phyloP scores from a whole-genome alignment of 2,113 vertebrate species.

The Callocephalon fimbriatum region DNA sequence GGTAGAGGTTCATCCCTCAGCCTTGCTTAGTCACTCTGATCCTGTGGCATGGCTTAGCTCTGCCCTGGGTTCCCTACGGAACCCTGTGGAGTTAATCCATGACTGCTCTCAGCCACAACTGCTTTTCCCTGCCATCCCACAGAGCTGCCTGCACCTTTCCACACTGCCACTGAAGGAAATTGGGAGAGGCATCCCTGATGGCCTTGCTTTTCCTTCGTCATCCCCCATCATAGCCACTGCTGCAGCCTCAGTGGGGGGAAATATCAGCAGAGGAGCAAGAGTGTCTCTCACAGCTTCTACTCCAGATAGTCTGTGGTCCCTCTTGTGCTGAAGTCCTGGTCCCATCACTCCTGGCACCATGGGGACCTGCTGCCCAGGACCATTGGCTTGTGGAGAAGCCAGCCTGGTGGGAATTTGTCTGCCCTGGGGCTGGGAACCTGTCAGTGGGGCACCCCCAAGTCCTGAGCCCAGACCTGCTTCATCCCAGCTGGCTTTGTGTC shows the following conservation, averaged over 20 bases:
- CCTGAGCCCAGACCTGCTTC: neutral
- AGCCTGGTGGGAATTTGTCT: neutral
- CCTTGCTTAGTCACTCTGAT: neutral
- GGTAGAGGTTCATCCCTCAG: neutral
- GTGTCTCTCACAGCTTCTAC: neutral
- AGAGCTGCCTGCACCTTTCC: neutral
- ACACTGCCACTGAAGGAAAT: neutral
- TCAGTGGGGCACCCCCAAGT: neutral
- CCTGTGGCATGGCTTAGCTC: neutral
- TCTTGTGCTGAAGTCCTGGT: neutral
- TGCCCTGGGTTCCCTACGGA: neutral
- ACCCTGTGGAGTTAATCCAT: neutral
- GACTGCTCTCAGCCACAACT: neutral
- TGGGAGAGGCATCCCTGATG: neutral
- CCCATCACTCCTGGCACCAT: accelerated
- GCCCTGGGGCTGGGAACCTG: neutral
- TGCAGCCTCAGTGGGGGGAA: neutral
- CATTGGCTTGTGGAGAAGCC: neutral
- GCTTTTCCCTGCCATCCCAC: neutral
- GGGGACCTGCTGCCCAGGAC: neutral
- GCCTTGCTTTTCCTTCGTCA: neutral
- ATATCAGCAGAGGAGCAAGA: neutral
- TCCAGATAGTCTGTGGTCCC: neutral
- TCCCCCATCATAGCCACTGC: neutral
- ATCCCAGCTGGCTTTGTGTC: neutral